Percentiles rank a stretch among this genome's conserved stretches.
Conservation (phyloP, 2,888 invertebrate species). For the Melolontha melolontha region DNA sequence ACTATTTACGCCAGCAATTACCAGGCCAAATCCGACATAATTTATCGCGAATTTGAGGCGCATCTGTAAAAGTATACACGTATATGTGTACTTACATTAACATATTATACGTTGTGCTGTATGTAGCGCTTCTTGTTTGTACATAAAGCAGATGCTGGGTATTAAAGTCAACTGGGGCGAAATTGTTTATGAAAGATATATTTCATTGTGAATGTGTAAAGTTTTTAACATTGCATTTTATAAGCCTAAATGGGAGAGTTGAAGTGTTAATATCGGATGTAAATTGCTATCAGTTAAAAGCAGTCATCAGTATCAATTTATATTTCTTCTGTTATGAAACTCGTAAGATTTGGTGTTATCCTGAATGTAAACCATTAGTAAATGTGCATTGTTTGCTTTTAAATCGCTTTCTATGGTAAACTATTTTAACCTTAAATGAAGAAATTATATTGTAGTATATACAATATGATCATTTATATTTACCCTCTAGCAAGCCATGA, state of each 20-base stretch:
- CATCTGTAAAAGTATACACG: slow-evolving; percentile 19
- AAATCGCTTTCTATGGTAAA: no score
- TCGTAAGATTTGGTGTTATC: no score
- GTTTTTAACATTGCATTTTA: slow-evolving; percentile 18
- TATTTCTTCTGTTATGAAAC: neutral
- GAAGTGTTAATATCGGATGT: slow-evolving; percentile 15
- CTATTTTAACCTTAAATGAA: no score
- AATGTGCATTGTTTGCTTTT: no score
- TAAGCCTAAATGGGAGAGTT: slow-evolving; percentile 4
- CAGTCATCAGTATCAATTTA: slow-evolving; percentile 11
- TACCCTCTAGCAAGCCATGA: no score
- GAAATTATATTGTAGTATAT: no score
- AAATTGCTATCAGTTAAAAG: neutral
- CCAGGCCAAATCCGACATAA: slow-evolving; percentile 44
- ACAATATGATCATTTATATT: no score
- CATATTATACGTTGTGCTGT: neutral
- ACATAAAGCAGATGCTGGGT: slow-evolving; percentile 22
- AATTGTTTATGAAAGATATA: slow-evolving; percentile 26
- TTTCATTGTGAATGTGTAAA: slow-evolving; percentile 13
- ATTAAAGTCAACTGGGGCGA: slow-evolving; percentile 21
- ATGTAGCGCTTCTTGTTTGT: slow-evolving; percentile 3
- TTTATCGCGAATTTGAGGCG: slow-evolving; percentile 33
- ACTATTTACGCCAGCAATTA: slow-evolving; percentile 53
- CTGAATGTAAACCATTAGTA: no score
- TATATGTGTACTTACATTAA: neutral